Percentiles rank a stretch among this genome's conserved stretches.
phyloP scores from a whole-genome alignment of 2,113 vertebrate genomes.

The Ailuropoda melanoleuca region DNA sequence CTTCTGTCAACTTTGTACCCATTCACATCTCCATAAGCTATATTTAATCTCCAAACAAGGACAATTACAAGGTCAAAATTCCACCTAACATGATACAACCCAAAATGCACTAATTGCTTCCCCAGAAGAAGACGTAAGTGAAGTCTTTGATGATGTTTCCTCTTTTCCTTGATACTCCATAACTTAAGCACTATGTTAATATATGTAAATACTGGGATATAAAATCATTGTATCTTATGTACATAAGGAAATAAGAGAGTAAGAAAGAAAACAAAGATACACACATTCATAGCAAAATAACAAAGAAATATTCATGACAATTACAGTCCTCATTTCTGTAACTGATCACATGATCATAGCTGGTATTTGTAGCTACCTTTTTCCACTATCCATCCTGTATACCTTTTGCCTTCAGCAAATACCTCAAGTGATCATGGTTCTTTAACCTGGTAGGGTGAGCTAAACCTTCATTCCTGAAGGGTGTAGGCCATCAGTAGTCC shows the following conservation, averaged over 20 bases:
- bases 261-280: not conserved
- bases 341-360: not conserved
- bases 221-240: not conserved
- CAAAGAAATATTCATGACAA: not conserved
- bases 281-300: not conserved
- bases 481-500: not conserved
- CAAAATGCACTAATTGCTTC: not conserved
- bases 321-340: not conserved
- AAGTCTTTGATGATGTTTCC: not conserved
- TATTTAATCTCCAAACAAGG: not conserved
- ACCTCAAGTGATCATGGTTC: not conserved
- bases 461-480: too few species aligned
- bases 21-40: not conserved
- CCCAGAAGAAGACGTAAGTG: not conserved
- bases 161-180: not conserved
- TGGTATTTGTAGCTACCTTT: not conserved
- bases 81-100: not conserved
- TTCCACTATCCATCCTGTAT: not conserved
- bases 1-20: not conserved
- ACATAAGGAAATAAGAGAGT: not conserved
- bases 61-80: not conserved
- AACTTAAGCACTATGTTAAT: not conserved
- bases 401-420: not conserved
- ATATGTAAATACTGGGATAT: not conserved
- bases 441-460: not conserved